These are phyloP conservation scores for Halocynthia roretzi DNA, from an alignment of 23 tunicate genomes.

Conservation along the genomic window DNA sequence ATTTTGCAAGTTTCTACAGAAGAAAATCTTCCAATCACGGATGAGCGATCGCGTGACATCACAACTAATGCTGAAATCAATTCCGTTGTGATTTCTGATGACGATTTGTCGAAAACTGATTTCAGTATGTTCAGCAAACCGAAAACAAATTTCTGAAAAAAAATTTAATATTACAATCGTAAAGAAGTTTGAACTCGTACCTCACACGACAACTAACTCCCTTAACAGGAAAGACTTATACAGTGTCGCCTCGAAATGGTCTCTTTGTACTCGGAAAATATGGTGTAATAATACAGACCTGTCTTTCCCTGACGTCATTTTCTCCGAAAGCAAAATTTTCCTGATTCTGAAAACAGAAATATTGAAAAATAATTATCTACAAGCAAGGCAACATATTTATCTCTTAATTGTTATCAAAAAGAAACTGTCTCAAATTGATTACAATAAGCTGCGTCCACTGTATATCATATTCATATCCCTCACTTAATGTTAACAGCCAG, in stretches of 20 bases:
- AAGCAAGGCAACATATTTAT: no score
- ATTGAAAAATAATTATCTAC: no score
- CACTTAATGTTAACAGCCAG: no score
- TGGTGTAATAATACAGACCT: neutral
- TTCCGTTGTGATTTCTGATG: neutral
- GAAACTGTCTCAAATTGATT: no score
- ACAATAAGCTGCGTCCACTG: no score
- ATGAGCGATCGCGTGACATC: conserved; percentile 20
- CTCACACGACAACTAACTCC: no score
- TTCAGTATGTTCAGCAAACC: neutral
- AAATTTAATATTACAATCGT: neutral
- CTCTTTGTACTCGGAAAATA: neutral
- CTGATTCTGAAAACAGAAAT: neutral
- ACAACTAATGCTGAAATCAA: conserved; percentile 1
- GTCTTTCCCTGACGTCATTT: neutral
- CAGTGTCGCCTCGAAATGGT: neutral
- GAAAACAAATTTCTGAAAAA: neutral
- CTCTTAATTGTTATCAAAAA: no score
- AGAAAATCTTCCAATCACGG: conserved; percentile 4
- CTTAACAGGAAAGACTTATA: no score
- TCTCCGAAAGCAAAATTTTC: neutral
- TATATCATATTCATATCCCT: no score
- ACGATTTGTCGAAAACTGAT: neutral
- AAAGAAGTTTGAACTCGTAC: no score
- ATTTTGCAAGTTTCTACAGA: neutral